Conservation (phyloP, 2,797 vertebrate genomes). For the Microhierax caerulescens region DNA sequence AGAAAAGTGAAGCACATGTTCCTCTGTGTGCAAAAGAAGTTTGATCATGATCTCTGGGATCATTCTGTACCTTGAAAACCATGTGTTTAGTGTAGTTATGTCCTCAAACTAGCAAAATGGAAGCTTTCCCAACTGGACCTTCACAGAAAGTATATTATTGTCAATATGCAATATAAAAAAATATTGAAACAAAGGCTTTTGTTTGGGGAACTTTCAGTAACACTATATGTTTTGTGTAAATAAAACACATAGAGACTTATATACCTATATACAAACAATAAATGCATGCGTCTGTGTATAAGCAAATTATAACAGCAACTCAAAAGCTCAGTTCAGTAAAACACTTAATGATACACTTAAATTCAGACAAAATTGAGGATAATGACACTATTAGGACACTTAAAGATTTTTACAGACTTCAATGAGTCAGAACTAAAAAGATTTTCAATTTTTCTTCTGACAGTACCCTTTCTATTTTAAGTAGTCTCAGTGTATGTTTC, state of each 20-base stretch:
- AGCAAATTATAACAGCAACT: not conserved
- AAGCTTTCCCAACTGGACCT: not conserved
- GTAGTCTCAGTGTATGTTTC: not conserved
- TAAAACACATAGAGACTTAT: not conserved
- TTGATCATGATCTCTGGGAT: not conserved
- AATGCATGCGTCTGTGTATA: not conserved
- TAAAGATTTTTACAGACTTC: not conserved
- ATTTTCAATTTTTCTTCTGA: not conserved
- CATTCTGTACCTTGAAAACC: not conserved
- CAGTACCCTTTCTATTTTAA: not conserved
- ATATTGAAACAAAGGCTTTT: not conserved
- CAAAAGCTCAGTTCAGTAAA: not conserved
- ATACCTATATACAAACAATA: not conserved
- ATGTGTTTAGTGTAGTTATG: not conserved
- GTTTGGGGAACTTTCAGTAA: not conserved
- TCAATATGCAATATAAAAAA: rapidly evolving
- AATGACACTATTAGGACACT: not conserved
- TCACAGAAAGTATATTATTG: not conserved
- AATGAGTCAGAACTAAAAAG: not conserved
- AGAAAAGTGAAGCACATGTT: not conserved
- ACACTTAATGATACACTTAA: not conserved
- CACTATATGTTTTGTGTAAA: not conserved
- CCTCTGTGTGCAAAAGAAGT: not conserved
- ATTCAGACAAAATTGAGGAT: not conserved
- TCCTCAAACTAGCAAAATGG: not conserved